Evolutionary conservation across 1,140 invertebrate species (phyloP).

Genomic region (Ectropis grisescens): DNA sequence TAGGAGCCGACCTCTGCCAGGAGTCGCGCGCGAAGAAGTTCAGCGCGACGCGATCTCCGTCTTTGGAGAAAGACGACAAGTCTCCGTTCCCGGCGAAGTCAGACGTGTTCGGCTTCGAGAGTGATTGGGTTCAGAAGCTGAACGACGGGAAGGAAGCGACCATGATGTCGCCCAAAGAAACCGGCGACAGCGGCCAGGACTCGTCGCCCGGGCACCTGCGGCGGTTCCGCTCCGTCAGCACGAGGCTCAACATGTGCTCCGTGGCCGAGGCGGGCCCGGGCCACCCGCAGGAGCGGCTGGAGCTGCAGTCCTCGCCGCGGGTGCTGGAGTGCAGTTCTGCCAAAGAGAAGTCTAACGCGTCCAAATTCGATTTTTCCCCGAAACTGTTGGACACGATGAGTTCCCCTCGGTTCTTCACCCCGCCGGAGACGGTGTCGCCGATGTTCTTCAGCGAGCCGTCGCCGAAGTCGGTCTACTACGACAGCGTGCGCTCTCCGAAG

Average conservation of each 20-base stretch:
- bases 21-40: conserved; percentile 50
- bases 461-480: conserved; percentile 56
- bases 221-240: conserved; percentile 55
- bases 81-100: conserved; percentile 43
- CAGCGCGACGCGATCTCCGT: conserved; percentile 61
- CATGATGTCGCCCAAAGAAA: conserved; percentile 30
- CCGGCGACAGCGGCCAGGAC: conserved; percentile 22
- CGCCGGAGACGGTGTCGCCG: conserved; percentile 53
- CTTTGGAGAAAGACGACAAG: conserved; percentile 65
- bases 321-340: conserved; percentile 50
- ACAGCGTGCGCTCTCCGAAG: conserved; percentile 50
- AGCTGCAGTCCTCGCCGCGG: conserved; percentile 59
- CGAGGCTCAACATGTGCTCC: conserved; percentile 55
- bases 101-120: conserved; percentile 53
- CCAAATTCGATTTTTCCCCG: conserved; percentile 60
- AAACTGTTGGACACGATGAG: conserved; percentile 43
- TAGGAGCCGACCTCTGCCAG: conserved; percentile 36
- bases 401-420: conserved; percentile 57
- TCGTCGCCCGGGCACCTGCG: conserved; percentile 46
- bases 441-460: conserved; percentile 60
- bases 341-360: conserved; percentile 49
- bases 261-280: conserved; percentile 40
- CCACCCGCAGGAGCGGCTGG: conserved; percentile 38
- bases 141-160: conserved; percentile 19
- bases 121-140: conserved; percentile 32